A percentile compares a stretch with the other conserved stretches of the same genome.
Conservation (phyloP, 92 coral and sea anemone species). For the Porites evermanni region DNA sequence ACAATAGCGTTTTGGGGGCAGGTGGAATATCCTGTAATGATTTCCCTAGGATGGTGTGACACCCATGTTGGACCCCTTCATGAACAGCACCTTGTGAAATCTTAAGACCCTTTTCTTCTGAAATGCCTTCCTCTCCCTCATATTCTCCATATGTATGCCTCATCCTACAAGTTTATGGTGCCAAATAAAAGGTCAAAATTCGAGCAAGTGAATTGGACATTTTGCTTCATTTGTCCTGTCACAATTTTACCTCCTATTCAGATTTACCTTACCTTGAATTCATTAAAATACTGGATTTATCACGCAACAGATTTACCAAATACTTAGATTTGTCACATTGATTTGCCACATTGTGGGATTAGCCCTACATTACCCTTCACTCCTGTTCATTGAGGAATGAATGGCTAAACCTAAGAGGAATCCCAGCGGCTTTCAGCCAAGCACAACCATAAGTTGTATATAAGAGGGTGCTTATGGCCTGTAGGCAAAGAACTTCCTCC, state of each 20-base stretch:
- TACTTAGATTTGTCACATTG: slow-evolving; percentile 2
- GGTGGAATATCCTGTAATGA: neutral
- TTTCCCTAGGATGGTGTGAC: too few relatives aligned
- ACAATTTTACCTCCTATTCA: neutral
- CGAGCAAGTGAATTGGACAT: slow-evolving; percentile 13
- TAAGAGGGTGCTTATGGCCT: slow-evolving; percentile 4
- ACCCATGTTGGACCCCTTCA: neutral
- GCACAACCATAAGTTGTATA: neutral
- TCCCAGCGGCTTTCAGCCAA: neutral
- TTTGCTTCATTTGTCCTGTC: neutral
- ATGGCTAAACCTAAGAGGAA: neutral
- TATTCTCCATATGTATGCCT: slow-evolving; percentile 19
- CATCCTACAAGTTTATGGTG: slow-evolving; percentile 4
- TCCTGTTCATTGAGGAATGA: neutral
- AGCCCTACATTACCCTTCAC: neutral
- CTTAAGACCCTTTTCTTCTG: neutral
- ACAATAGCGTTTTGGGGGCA: neutral
- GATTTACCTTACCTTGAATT: neutral
- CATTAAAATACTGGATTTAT: neutral
- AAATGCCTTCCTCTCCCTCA: slow-evolving; percentile 4
- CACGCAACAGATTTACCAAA: neutral
- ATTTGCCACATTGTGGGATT: neutral
- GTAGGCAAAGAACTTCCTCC: slow-evolving; percentile 8
- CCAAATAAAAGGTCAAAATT: slow-evolving; percentile 9
- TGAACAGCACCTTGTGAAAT: slow-evolving; percentile 3